These are phyloP conservation scores for Torymus tubicola DNA, from an alignment of 2,888 invertebrate genomes.

Conservation along the genomic window DNA sequence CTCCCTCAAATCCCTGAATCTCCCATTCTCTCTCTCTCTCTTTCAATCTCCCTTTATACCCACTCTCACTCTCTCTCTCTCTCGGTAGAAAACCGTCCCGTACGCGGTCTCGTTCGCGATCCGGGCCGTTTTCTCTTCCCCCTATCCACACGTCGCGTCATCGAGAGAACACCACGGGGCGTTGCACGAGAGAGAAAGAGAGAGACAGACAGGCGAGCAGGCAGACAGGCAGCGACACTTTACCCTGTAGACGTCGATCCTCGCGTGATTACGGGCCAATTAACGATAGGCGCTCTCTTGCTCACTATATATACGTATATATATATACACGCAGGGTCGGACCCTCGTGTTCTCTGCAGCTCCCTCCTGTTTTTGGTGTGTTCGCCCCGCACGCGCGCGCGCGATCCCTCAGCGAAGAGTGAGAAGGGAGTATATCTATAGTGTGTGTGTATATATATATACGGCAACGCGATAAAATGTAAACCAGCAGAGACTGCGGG, in stretches of 20 bases:
- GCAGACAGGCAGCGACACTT: constrained; percentile 19
- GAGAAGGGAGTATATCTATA: constrained; percentile 62
- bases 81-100: neutral
- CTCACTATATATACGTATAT: too few species aligned
- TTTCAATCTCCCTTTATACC: too few species aligned
- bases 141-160: too few species aligned
- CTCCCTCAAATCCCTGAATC: neutral
- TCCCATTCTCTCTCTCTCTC: too few species aligned
- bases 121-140: constrained; percentile 6
- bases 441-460: too few species aligned
- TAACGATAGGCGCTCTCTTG: constrained; percentile 56
- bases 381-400: constrained; percentile 50
- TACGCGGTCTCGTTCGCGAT: constrained; percentile 12
- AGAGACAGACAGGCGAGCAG: constrained; percentile 3
- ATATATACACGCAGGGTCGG: too few species aligned
- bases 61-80: too few species aligned
- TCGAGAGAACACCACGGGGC: neutral
- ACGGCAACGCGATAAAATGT: constrained; percentile 66
- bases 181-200: neutral
- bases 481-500: constrained; percentile 62
- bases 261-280: constrained; percentile 63
- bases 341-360: too few species aligned
- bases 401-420: too few species aligned
- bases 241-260: constrained; percentile 31
- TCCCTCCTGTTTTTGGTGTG: constrained; percentile 60